Conservation (phyloP, 2,797 vertebrate genomes). For the Urosaurus nigricauda region DNA sequence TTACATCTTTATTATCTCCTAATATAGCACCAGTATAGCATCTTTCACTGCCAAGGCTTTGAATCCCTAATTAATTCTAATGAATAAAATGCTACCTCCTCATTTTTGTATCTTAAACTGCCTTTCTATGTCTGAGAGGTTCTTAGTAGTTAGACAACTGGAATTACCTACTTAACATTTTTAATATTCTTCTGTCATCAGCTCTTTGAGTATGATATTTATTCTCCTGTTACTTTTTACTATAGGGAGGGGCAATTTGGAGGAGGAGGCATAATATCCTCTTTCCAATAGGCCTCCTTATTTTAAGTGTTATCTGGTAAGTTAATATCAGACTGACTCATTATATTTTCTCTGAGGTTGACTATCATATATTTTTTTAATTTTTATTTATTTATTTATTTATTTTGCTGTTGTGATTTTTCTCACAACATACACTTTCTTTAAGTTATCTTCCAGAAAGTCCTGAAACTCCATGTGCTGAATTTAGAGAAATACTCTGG, state of each 20-base stretch:
- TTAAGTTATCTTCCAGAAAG: slow-evolving; percentile 62
- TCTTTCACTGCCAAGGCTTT: slow-evolving; percentile 29
- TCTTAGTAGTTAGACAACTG: slow-evolving; percentile 61
- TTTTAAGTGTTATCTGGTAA: slow-evolving; percentile 54
- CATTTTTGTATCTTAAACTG: slow-evolving; percentile 59
- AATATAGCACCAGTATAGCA: slow-evolving; percentile 28
- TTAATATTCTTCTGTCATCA: slow-evolving; percentile 55
- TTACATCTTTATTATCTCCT: neutral
- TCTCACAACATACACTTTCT: slow-evolving; percentile 54
- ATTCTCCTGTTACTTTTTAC: slow-evolving; percentile 62
- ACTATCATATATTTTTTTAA: no score
- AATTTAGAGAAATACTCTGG: slow-evolving; percentile 64
- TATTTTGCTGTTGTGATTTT: slow-evolving; percentile 58
- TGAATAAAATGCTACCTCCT: slow-evolving; percentile 61
- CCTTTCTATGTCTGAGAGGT: slow-evolving; percentile 50
- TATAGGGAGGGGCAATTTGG: slow-evolving; percentile 22
- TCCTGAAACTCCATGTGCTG: slow-evolving; percentile 61
- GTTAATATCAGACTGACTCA: slow-evolving; percentile 72
- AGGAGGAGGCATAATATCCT: slow-evolving; percentile 58
- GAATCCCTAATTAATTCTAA: slow-evolving; percentile 63
- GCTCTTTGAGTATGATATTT: slow-evolving; percentile 65
- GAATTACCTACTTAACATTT: slow-evolving; percentile 41
- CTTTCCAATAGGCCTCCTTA: neutral
- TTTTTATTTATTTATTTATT: no score
- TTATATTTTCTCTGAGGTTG: slow-evolving; percentile 64